These are phyloP conservation scores for Andrena cerasifolii DNA, from an alignment of 1,140 invertebrate genomes.

Conservation along the genomic window DNA sequence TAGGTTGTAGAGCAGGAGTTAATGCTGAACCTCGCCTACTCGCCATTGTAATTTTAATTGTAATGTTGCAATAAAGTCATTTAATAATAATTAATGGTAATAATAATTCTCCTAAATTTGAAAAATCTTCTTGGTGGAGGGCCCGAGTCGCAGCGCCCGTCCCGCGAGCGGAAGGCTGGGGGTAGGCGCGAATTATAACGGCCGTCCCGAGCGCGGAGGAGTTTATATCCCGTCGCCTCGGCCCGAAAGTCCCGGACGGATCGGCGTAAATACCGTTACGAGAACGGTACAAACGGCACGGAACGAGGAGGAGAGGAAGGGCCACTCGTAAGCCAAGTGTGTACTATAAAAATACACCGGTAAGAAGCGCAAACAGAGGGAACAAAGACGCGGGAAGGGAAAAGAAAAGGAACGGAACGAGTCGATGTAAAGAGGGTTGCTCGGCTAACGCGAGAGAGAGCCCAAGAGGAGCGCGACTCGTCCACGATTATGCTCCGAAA, in stretches of 20 bases:
- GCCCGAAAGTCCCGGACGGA: not conserved
- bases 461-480: constrained; percentile 10
- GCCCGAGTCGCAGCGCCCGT: not conserved
- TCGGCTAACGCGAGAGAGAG: constrained; percentile 14
- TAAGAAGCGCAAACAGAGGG: constrained; percentile 28
- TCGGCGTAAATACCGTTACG: no score
- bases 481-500: constrained; percentile 33
- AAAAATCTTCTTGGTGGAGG: constrained; percentile 6
- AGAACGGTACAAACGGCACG: not conserved
- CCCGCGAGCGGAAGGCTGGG: not conserved
- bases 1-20: no score
- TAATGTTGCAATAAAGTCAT: no score
- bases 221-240: constrained; percentile 12
- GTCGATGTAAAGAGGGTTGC: constrained; percentile 4
- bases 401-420: not conserved
- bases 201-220: not conserved
- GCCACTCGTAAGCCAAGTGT: constrained; percentile 23
- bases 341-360: constrained; percentile 24
- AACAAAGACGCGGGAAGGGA: constrained; percentile 12
- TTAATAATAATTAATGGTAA: no score
- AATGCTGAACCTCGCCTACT: no score
- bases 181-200: not conserved
- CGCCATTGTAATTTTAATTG: no score
- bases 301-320: not conserved
- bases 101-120: constrained; percentile 30